phyloP scores from a whole-genome alignment of 1,140 invertebrate genomes.

The Latrodectus geometricus region DNA sequence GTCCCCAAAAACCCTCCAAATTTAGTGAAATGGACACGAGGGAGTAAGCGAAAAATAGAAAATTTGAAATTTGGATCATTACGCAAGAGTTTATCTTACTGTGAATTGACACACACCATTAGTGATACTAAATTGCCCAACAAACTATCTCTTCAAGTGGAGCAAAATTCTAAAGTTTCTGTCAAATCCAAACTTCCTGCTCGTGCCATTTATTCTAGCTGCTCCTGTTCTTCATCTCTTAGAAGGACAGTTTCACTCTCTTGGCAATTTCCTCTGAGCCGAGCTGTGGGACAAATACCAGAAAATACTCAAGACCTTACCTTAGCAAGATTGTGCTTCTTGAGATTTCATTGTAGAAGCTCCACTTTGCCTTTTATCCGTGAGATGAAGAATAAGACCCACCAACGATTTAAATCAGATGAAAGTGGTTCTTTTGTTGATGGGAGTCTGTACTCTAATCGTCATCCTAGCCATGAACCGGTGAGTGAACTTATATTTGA shows the following conservation, averaged over 20 bases:
- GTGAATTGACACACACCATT: conserved; percentile 7
- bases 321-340: conserved; percentile 43
- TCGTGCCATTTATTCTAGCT: background rate
- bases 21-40: conserved; percentile 14
- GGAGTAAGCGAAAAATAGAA: conserved; percentile 41
- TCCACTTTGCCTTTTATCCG: conserved; percentile 18
- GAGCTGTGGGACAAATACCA: background rate
- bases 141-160: background rate
- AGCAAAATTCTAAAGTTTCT: background rate
- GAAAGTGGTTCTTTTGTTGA: background rate
- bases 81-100: conserved; percentile 39
- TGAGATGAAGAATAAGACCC: background rate
- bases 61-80: conserved; percentile 37
- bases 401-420: background rate
- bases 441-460: background rate
- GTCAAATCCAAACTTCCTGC: too few relatives aligned
- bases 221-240: conserved; percentile 18
- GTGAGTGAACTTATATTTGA: too few relatives aligned
- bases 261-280: conserved; percentile 31
- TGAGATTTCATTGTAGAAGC: conserved; percentile 12
- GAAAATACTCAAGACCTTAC: background rate
- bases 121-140: conserved; percentile 11
- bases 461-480: too few relatives aligned
- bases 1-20: background rate
- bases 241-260: conserved; percentile 30